Conservation (phyloP, 2,113 vertebrate genomes). For the Isurus oxyrinchus region DNA sequence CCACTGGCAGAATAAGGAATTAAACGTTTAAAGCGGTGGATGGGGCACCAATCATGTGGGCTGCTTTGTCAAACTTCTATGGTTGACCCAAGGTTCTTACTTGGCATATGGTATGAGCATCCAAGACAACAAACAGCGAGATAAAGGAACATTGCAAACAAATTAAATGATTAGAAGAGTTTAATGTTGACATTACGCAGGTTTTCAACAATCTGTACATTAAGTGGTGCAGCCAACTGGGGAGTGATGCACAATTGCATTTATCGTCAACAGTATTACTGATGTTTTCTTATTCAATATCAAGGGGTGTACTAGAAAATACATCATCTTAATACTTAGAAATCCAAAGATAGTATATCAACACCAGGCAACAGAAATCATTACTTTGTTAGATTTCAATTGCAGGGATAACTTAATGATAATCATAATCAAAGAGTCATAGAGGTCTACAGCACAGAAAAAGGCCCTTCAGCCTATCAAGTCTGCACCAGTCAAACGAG, state of each 20-base stretch:
- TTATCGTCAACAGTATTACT: not conserved
- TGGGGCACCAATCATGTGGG: too few relatives aligned
- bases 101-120: not conserved
- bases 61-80: too few relatives aligned
- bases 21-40: too few relatives aligned
- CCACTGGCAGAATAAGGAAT: too few relatives aligned
- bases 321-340: not conserved
- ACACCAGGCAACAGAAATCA: not conserved
- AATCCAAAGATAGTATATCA: not conserved
- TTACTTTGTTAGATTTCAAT: not conserved
- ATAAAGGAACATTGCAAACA: not conserved
- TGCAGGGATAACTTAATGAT: not conserved
- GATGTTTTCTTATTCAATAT: not conserved
- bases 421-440: too few relatives aligned
- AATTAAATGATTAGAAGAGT: not conserved
- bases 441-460: too few relatives aligned
- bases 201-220: not conserved
- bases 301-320: not conserved
- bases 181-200: not conserved
- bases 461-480: too few relatives aligned
- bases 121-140: not conserved
- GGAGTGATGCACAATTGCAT: not conserved
- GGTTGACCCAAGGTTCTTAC: not conserved
- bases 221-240: not conserved
- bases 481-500: too few relatives aligned